Percentiles rank a stretch among this genome's conserved stretches.
Evolutionary conservation across 2,888 invertebrate genomes (phyloP).

Genomic region (Craniophora ligustri): DNA sequence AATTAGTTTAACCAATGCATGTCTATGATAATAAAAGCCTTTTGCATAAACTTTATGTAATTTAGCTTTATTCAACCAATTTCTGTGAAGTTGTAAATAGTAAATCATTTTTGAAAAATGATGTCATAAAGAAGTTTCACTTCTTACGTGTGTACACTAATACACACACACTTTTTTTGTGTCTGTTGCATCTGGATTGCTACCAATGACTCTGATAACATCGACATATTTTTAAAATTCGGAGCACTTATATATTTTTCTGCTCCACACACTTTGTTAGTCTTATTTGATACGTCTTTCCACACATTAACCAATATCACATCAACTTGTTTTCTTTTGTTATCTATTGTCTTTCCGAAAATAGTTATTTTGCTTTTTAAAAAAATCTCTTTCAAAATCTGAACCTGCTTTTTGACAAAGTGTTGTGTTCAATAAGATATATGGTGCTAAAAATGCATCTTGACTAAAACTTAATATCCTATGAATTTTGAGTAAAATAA

Average conservation of each 20-base stretch:
- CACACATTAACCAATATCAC: slow-evolving; percentile 1
- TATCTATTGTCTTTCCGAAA: slow-evolving; percentile 1
- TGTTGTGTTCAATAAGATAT: not conserved
- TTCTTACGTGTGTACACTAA: too few species aligned
- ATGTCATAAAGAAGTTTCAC: too few species aligned
- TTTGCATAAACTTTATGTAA: too few species aligned
- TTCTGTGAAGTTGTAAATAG: too few species aligned
- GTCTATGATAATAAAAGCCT: too few species aligned
- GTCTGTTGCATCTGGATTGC: not conserved
- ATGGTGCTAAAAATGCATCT: not conserved
- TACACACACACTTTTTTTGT: too few species aligned
- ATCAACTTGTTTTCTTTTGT: too few species aligned
- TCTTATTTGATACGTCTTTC: slow-evolving; percentile 1
- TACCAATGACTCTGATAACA: not conserved
- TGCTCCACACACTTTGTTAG: slow-evolving; percentile 1
- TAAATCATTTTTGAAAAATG: too few species aligned
- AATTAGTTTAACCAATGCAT: too few species aligned
- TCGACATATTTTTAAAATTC: not conserved
- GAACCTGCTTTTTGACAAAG: not conserved
- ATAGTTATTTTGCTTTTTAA: not conserved
- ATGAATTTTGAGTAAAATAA: not conserved
- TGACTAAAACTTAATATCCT: not conserved
- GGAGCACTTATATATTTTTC: slow-evolving; percentile 2
- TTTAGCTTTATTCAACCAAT: too few species aligned
- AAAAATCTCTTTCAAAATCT: not conserved